phyloP scores from a whole-genome alignment of 2,888 invertebrate species.

The Drosophila mimetica region DNA sequence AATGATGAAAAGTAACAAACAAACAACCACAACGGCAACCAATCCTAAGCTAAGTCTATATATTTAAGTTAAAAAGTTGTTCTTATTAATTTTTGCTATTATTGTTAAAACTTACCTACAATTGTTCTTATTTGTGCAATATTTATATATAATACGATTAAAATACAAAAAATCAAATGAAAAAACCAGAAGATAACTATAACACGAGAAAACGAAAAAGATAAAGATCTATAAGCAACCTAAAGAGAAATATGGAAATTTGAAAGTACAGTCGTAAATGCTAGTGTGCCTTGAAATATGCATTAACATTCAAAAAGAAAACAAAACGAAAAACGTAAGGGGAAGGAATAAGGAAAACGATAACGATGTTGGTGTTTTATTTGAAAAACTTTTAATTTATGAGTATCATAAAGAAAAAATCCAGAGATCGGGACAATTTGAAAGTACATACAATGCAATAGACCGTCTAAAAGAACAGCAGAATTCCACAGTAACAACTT shows the following conservation, averaged over 20 bases:
- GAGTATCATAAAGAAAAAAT: constrained; percentile 18
- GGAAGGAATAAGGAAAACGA: constrained; percentile 24
- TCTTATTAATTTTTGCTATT: constrained; percentile 66
- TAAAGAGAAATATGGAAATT: constrained; percentile 40
- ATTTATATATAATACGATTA: constrained; percentile 71
- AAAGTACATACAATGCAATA: constrained; percentile 34
- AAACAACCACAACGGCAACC: constrained; percentile 36
- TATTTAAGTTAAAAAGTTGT: constrained; percentile 69
- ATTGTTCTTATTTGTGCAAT: constrained; percentile 77
- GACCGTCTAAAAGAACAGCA: constrained; percentile 42
- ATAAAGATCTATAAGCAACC: constrained; percentile 57
- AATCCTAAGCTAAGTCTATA: constrained; percentile 67
- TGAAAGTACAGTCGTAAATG: constrained; percentile 77
- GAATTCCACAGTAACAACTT: constrained; percentile 49
- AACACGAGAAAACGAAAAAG: constrained; percentile 12
- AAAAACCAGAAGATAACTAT: constrained; percentile 46
- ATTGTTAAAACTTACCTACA: constrained; percentile 72
- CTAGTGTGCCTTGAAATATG: constrained; percentile 83
- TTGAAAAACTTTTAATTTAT: constrained; percentile 38
- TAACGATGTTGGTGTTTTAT: constrained; percentile 50
- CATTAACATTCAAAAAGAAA: constrained; percentile 61
- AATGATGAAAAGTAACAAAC: constrained; percentile 6
- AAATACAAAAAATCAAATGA: constrained; percentile 51
- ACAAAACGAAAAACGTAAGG: constrained; percentile 44
- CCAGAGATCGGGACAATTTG: constrained; percentile 10